Conservation (phyloP, 2,888 invertebrate genomes). For the Caenorhabditis sp. region DNA sequence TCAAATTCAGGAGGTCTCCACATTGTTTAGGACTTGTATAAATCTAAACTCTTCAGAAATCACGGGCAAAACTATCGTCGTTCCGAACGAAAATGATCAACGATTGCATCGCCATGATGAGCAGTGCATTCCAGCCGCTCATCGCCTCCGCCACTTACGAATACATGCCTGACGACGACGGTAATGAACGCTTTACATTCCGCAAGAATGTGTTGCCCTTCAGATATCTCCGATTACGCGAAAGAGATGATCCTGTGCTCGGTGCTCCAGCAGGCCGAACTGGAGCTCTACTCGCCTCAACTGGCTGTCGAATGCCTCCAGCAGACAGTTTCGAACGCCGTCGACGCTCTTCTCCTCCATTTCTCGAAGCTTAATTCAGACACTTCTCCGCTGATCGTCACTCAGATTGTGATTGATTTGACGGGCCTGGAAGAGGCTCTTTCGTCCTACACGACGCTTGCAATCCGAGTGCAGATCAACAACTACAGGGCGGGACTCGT, state of each 20-base stretch:
- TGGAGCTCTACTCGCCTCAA: conserved; percentile 74
- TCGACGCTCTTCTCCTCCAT: conserved; percentile 47
- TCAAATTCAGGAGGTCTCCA: conserved; percentile 72
- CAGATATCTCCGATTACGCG: conserved; percentile 76
- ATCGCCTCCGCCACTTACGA: conserved; percentile 70
- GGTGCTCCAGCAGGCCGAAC: conserved; percentile 76
- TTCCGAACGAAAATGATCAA: conserved; percentile 69
- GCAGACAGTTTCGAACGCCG: conserved; percentile 56
- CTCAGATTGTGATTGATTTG: conserved; percentile 77
- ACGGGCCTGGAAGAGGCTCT: conserved; percentile 76
- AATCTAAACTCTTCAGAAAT: conserved; percentile 53
- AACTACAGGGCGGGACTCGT: conserved; percentile 64
- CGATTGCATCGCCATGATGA: conserved; percentile 72
- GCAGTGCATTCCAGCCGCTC: conserved; percentile 64
- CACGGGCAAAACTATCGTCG: conserved; percentile 67
- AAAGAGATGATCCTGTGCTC: conserved; percentile 78
- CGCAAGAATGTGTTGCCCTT: too few species aligned
- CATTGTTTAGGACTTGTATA: neutral
- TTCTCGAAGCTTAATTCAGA: conserved; percentile 44
- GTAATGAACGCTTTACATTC: too few species aligned
- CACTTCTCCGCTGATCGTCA: conserved; percentile 56
- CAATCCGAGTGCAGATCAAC: conserved; percentile 63
- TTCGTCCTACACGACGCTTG: conserved; percentile 63
- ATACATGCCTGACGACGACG: conserved; percentile 71
- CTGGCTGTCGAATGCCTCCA: conserved; percentile 66